phyloP scores from a whole-genome alignment of 2,797 vertebrate species.

The Phylloscopus collybita region DNA sequence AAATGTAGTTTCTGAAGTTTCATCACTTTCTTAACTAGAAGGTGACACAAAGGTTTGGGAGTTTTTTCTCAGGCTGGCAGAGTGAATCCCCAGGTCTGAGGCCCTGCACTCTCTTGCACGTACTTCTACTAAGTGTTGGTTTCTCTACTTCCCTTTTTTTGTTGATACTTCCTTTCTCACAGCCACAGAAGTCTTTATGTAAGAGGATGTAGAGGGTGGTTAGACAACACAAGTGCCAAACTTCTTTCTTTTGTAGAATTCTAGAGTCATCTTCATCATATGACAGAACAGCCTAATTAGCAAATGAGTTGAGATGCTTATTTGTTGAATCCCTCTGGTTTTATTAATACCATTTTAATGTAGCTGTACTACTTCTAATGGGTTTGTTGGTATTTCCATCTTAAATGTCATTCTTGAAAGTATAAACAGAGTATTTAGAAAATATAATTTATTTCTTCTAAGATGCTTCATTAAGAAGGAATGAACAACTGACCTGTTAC shows the following conservation, averaged over 20 bases:
- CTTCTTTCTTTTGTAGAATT: not conserved
- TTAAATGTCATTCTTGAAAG: not conserved
- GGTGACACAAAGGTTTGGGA: not conserved
- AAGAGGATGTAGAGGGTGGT: not conserved
- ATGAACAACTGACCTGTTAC: slow-evolving; percentile 74
- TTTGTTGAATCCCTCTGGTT: not conserved
- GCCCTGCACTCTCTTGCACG: not conserved
- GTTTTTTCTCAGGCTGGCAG: not conserved
- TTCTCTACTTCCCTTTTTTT: slow-evolving; percentile 8
- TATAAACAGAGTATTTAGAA: not conserved
- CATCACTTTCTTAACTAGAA: not conserved
- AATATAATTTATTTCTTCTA: not conserved
- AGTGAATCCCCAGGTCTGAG: not conserved
- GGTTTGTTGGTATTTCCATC: not conserved
- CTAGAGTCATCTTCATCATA: not conserved
- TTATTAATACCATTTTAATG: not conserved
- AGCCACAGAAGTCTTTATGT: not conserved
- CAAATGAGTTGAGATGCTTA: not conserved
- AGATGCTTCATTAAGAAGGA: not conserved
- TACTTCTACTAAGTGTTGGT: not conserved
- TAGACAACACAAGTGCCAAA: not conserved
- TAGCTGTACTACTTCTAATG: not conserved
- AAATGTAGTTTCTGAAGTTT: not conserved
- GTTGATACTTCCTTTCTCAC: not conserved
- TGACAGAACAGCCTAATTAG: not conserved